Evolutionary conservation across 2,797 vertebrate species (phyloP), one percentile per base, ranked within the genome.

Genomic region (Caiman crocodilus): DNA sequence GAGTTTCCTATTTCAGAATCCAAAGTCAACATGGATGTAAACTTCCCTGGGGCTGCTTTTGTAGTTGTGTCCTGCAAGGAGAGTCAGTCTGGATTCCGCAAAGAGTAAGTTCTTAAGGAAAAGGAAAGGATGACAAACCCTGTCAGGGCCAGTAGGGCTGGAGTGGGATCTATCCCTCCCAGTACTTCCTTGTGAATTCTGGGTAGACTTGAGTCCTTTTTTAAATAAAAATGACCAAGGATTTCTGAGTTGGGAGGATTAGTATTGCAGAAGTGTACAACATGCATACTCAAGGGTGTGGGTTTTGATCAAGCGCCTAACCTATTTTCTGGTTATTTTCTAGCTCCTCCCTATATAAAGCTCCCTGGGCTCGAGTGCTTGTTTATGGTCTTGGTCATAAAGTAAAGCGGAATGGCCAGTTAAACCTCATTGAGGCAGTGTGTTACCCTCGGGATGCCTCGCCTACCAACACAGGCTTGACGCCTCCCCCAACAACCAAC

Each of bases 1-100:
- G 99, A 99, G 96, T 99, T 99, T 92, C 99, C 99, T 2, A 97
- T 99, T 88, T 98, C 99, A 0, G 99, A 99, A 97, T 99, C 99
- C 76, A 99, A 99, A 97, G 98, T 99, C 89, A 99, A 98, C 95
- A 99, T 99, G 99, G 99, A 99, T 60, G 99, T 99, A 87, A 99
- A 98, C 96, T 99, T 99, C 95, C 99, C 99, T 1, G 99, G 99
- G 2, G 99, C 99, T 5, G 99, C 99, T 0, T 99, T 99, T 94
- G 99, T 99, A 25, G 98, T 99, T 1, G 98, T 99, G 23, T 99
- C 99, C 94, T 99, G 99, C 97, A 99, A 99, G 97, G 99, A 99
- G 97, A 99, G 99, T 92, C 99, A 99, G 91, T 98, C 99, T 30
- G 99, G 99, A 81, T 99, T 99, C 95, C 98, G 99, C 87, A 99